A percentile compares a stretch with the other conserved stretches of the same genome.
Conservation (phyloP, 2,113 vertebrate species). For the Percina caprodes region DNA sequence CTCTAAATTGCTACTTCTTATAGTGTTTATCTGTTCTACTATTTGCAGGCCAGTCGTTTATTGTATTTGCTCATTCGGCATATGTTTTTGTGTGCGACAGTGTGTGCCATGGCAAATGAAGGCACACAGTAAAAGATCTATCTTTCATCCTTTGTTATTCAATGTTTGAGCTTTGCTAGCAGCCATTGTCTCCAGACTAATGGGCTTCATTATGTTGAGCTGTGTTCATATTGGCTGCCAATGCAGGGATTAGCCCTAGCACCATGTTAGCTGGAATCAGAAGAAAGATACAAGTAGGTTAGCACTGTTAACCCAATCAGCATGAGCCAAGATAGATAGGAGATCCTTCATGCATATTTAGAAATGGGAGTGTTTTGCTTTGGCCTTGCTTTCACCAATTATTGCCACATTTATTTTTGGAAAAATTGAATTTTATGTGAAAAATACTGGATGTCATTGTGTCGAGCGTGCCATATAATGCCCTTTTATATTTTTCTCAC, state of each 20-base stretch:
- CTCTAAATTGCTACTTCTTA: conserved; percentile 17
- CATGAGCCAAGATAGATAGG: conserved; percentile 22
- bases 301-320: conserved; percentile 62
- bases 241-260: conserved; percentile 69
- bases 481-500: not conserved
- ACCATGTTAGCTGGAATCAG: conserved; percentile 66
- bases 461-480: not conserved
- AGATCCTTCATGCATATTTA: conserved; percentile 33
- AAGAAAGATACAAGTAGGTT: conserved; percentile 64
- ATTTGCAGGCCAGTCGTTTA: conserved; percentile 61
- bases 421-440: not conserved
- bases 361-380: conserved; percentile 2
- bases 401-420: not conserved
- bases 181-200: conserved; percentile 79
- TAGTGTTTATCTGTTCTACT: conserved; percentile 19
- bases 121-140: conserved; percentile 42
- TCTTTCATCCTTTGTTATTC: conserved; percentile 37
- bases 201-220: conserved; percentile 80
- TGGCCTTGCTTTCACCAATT: not conserved
- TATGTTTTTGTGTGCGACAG: conserved; percentile 30
- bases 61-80: conserved; percentile 62
- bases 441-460: not conserved
- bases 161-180: conserved; percentile 65
- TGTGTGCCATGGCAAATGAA: conserved; percentile 30
- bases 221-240: conserved; percentile 73